Evolutionary conservation across 2,888 invertebrate species (phyloP), one percentile per base, ranked within the genome.

Genomic region (Chrysolina haemoptera): DNA sequence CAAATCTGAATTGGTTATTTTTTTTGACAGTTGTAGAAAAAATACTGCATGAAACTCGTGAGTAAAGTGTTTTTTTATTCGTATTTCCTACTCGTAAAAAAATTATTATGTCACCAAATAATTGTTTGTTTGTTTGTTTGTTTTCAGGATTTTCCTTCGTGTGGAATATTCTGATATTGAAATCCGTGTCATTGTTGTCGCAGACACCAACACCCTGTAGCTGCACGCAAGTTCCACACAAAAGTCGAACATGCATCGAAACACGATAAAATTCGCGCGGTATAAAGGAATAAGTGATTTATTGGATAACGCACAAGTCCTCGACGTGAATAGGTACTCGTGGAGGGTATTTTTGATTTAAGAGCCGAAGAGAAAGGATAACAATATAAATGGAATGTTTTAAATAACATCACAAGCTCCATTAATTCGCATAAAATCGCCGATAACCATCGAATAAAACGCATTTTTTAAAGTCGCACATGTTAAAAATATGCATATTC

Each of bases 361-460:
- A 81, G 77, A 79, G 81, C 79, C 79, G 67, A 75, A 73, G 11
- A 75, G 68, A 76, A 77, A 76, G 82, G 81, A 77, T 75, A 73
- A 81, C 79, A 80, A 81, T 79, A 81, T 75, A 81, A 81, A 83
- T 82, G 79, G 81, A 77, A 81, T 85, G 83, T 84, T 84, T 84
- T 83, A 85, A 85, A 84, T 84, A 84, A 83, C 82, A 87, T 87
- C 87, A 87, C 84, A 87, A 84, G 87, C 86, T 85, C 87, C 87
- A 87, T 87, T 87, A 87, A 87, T 85, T 87, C 85, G 82, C 83
- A 83, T 85, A 83, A 86, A 86, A 86, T 86, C 82, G 76, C 66
- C 81, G 84, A 84, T 83, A 82, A 81, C 81, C 79, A 84, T 85
- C 83, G 80, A 76, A 80, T 79, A 78, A 77, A 77, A 73, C 71